These are phyloP conservation scores for Physocephala rufipes DNA, from an alignment of 2,888 invertebrate species.

Conservation along the genomic window DNA sequence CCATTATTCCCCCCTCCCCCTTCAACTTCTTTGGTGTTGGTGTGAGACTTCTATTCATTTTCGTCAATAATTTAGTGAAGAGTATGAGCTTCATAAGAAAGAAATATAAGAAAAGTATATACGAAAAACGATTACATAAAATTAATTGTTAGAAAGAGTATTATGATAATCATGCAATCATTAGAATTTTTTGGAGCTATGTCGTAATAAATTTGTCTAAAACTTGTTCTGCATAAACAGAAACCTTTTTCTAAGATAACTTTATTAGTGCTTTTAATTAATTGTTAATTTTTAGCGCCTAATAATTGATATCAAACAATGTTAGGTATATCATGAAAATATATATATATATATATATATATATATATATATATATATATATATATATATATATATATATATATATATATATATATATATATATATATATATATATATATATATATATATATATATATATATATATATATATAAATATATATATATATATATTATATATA, in stretches of 20 bases:
- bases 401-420: background rate
- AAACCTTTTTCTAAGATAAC: background rate
- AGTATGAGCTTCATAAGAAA: too few relatives aligned
- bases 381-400: background rate
- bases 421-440: background rate
- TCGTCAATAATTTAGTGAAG: too few relatives aligned
- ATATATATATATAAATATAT: background rate
- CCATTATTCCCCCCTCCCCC: too few relatives aligned
- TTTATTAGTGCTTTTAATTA: background rate
- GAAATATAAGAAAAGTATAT: background rate
- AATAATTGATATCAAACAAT: background rate
- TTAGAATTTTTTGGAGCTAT: background rate
- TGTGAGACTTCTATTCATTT: too few relatives aligned
- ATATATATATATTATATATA: background rate
- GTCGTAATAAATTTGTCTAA: background rate
- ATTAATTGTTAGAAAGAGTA: background rate
- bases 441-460: background rate
- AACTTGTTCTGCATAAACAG: background rate
- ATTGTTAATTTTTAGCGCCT: background rate
- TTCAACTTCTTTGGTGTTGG: too few relatives aligned
- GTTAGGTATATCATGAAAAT: background rate
- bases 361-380: background rate
- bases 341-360: background rate
- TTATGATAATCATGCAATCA: background rate
- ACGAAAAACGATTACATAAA: background rate